phyloP scores from a whole-genome alignment of 2,888 invertebrate species.

The Rotaria macrura region DNA sequence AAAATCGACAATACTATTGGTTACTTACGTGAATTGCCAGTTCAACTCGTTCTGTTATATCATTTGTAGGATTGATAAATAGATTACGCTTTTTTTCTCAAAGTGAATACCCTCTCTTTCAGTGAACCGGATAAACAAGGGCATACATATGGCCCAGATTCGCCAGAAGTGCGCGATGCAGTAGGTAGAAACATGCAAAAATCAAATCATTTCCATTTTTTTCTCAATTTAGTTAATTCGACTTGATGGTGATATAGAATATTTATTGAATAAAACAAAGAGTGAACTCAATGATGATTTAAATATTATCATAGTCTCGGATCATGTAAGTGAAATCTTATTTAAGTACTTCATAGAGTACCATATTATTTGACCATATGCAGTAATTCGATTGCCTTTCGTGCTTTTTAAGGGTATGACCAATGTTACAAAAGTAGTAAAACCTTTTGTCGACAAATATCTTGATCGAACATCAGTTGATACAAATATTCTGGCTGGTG shows the following conservation, averaged over 20 bases:
- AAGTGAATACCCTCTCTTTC: neutral
- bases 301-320: neutral
- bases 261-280: neutral
- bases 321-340: neutral
- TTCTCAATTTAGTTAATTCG: neutral
- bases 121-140: constrained; percentile 15
- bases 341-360: no score
- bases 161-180: neutral
- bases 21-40: neutral
- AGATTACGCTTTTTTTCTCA: neutral
- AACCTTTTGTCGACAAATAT: neutral
- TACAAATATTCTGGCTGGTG: neutral
- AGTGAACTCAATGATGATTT: neutral
- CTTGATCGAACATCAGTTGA: neutral
- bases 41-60: neutral
- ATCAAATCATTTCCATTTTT: neutral
- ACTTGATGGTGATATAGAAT: neutral
- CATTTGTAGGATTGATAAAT: neutral
- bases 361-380: no score
- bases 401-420: neutral
- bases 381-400: neutral
- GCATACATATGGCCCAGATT: neutral
- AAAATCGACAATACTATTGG: neutral
- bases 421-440: neutral
- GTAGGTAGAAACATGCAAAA: neutral